A percentile compares a stretch with the other conserved stretches of the same genome.
Evolutionary conservation across 2,888 invertebrate species (phyloP).

Genomic region (Julus scanicus): DNA sequence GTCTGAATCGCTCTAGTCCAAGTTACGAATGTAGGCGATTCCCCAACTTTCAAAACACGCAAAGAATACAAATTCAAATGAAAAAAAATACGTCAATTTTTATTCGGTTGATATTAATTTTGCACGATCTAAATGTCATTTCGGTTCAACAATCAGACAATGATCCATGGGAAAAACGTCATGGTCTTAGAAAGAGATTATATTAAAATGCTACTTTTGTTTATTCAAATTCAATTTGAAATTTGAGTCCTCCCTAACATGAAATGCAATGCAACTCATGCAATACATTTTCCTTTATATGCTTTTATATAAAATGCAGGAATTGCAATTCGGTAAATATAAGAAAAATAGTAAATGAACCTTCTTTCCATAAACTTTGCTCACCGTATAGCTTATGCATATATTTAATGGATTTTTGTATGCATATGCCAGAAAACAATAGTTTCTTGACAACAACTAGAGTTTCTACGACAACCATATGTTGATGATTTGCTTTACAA

Average conservation of each 20-base stretch:
- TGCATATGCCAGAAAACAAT: background rate
- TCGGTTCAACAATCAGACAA: background rate
- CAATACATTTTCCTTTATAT: background rate
- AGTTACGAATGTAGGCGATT: no score
- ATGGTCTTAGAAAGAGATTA: background rate
- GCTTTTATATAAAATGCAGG: background rate
- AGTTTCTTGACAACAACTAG: background rate
- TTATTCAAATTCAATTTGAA: background rate
- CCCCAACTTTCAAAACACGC: no score
- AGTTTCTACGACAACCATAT: conserved; percentile 1
- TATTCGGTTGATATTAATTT: background rate
- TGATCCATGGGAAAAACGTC: background rate
- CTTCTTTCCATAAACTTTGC: background rate
- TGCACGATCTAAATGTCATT: background rate
- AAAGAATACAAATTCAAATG: no score
- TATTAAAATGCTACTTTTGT: background rate
- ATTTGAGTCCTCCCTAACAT: background rate
- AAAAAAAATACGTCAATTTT: background rate
- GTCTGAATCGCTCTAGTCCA: no score
- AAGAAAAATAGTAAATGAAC: background rate
- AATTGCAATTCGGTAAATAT: background rate
- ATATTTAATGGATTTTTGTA: background rate
- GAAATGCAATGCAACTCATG: background rate
- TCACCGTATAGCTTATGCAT: background rate
- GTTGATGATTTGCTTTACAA: background rate